Evolutionary conservation across 2,113 vertebrate genomes (phyloP), one percentile per base, ranked within the genome.

Genomic region (Epinephelus moara): DNA sequence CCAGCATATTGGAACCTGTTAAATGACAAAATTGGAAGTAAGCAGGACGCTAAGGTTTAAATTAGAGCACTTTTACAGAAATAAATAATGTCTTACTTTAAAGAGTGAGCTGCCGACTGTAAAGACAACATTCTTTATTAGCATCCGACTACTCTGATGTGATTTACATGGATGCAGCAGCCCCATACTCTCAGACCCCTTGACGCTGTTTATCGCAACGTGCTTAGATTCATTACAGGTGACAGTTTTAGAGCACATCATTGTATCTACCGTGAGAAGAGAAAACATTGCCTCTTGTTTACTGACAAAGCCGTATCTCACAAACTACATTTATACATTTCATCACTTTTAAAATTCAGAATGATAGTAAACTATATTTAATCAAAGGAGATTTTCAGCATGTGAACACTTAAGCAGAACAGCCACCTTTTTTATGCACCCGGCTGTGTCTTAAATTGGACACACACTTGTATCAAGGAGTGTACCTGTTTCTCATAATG

Each of bases 241-340:
- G 91, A 92, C 91, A 90, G 83, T 88, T 92, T 93, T 88, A 93
- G 90, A 92, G 84, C 84, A 66, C 76, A 85, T 87, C 82, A 85
- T 79, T 85, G 78, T 85, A 81, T 86, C 75, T 69, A 73, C 62
- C n/a, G 42, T 81, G 57, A 86, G 61, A 68, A 77, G 47, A 76
- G 67, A 88, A 91, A 88, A 85, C 78, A 79, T 52, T 52, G 83
- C 63, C 66, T 70, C 79, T 70, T 86, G 74, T 86, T 84, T 80
- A 89, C 76, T 76, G 82, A 81, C 80, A 79, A 78, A 75, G 82
- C 47, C 2, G 19, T 68, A 85, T 23, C 71, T 83, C 68, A 78
- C 67, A 70, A 78, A 86, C 77, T 78, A 19, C 70, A 75, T 84
- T 84, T 50, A 75, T 79, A 71, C 50, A 70, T 88, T 82, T 67